Conservation (phyloP, 2,888 invertebrate species). For the Metacarcinus magister region DNA sequence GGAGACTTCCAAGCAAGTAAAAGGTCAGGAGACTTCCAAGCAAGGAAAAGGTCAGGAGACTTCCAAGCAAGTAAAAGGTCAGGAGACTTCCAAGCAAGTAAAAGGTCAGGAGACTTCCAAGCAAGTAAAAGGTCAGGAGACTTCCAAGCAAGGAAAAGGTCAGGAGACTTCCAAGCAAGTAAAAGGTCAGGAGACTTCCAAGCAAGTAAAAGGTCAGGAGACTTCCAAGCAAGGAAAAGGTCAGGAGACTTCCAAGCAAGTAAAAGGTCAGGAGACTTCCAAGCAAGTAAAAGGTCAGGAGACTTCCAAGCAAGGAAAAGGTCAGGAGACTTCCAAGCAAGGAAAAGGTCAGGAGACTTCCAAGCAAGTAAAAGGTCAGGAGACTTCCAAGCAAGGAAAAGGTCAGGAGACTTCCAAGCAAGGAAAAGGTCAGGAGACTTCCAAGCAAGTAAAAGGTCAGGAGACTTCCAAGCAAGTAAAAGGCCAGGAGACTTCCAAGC, state of each 20-base stretch:
- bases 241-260: not conserved
- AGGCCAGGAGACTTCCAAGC: not conserved
- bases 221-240: not conserved
- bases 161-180: not conserved
- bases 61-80: not conserved
- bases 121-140: not conserved
- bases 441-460: not conserved
- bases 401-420: not conserved
- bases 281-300: no score
- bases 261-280: not conserved
- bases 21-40: not conserved
- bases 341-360: not conserved
- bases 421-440: not conserved
- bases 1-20: no score
- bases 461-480: not conserved
- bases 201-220: not conserved
- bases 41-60: not conserved
- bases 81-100: not conserved
- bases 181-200: not conserved
- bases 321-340: not conserved
- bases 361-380: not conserved
- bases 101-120: not conserved
- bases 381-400: not conserved
- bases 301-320: not conserved
- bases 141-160: not conserved